Evolutionary conservation across 2,888 invertebrate species (phyloP), one percentile per base, ranked within the genome.

Genomic region (Syrista parreyssii): DNA sequence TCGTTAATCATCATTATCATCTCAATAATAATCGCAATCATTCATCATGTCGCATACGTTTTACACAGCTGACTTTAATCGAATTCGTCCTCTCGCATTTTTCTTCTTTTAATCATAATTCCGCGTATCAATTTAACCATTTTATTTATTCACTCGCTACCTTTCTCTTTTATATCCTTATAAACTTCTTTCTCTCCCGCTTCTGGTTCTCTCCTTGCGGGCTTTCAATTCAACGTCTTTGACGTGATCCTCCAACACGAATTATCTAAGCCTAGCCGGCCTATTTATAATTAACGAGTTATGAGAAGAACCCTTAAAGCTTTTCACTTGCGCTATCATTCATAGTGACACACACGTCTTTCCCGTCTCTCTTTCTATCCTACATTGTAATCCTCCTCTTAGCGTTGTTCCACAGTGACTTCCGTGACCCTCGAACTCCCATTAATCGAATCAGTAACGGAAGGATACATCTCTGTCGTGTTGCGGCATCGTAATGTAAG

Each of bases 1-100:
- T 55, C 32, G n/a, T 69, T 34, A 75, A 40, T 72, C 40, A 68
- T 75, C 55, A 72, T 30, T 69, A 12, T 71, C 33, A 23, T 71
- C 71, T 71, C 71, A 33, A 71, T 71, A 71, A 71, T 31, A 32
- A 71, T 31, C 71, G 31, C 71, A 71, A 31, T 71, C 3, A 33
- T 31, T 32, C 71, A 71, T 31, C 71, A 55, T 23, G 71, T 33
- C 12, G 32, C 71, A 71, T 31, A 32, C 31, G 15, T 71, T 33
- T 71, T 71, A 23, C 31, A 71, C 71, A 6, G 55, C 55, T 23
- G 23, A 9, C 23, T 55, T 55, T 23, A 55, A 55, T 71, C 71
- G 71, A 31, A 31, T 71, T 71, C 12, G 12, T 31, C 12, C 71
- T 71, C 31, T 31, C 71, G 9, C 12, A 71, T 33, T 31, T 71